Base-by-base conservation (phyloP, 2,113 vertebrate species). In the Semnornis frantzii region DNA sequence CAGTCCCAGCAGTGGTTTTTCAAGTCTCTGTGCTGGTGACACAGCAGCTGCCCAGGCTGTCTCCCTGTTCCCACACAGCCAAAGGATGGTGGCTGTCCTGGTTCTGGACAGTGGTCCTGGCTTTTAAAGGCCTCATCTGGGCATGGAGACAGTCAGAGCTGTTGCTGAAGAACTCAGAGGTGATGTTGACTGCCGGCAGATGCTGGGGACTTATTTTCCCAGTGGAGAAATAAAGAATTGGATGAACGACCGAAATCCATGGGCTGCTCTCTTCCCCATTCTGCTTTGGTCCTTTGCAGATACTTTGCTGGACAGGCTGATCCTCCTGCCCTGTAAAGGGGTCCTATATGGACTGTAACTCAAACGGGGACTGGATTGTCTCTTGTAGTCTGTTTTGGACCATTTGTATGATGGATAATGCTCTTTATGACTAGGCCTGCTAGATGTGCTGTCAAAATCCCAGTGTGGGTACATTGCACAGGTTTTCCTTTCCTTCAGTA, bases 401-500 rank as follows among this genome's bases (percentile, higher is more conserved):
- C 3, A 27, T 31, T 33, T 33, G 19, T 73, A 57, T 27, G 8
- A 19, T 33, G 10, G 8, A 3, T 2, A 10, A 30, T 77, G 16
- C 30, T 80, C 8, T 76, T 15, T 27, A 64, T 58, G 12, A 12
- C 17, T 31, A 34, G 48, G 30, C 8, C 8, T 9, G 4, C 20
- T 57, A 9, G 39, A n/a, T 10, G 23, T 1, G 2, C 21, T 39
- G 3, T 21, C 13, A 3, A 6, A 52, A 8, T n/a, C n/a, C 15
- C 44, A 37, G 3, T 4, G 9, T 18, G 12, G 2, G 28, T 18
- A 3, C 4, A 1, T 65, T 33, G 8, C 17, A 27, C 0, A 1
- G 8, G 0, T 8, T 10, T 19, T 62, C 28, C 16, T 63, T 6
- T 12, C 2, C 6, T 62, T 59, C 19, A 25, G 46, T 25, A 73